Evolutionary conservation across 1,140 invertebrate species (phyloP), one percentile per base, ranked within the genome.

Genomic region (Onthophagus taurus): DNA sequence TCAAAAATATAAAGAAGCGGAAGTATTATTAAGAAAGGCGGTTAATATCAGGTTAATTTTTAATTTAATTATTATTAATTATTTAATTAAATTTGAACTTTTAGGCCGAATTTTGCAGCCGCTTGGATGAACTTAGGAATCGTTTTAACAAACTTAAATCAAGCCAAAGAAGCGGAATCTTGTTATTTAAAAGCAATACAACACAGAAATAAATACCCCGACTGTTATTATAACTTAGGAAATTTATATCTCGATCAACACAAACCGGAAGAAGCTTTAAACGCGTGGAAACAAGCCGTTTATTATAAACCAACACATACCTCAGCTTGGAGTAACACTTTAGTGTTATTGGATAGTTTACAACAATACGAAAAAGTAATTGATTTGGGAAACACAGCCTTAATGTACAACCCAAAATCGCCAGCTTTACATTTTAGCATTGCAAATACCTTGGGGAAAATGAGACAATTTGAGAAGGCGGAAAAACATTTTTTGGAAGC

Each of bases 121-220:
- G 93, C 91, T 2, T 97, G 92, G 92, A 97, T 97, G 92, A 97
- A 98, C 70, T 70, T 97, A 14, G 93, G 92, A 9, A 96, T 96
- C 53, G 83, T 95, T 31, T 72, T 93, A 47, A 80, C 89, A 2
- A 74, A 77, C 11, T 66, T 81, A 30, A 80, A 82, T 47, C 77
- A 83, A 52, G 77, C 76, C 46, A 56, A 75, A 12, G 78, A 86
- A 58, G 81, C 91, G 2, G 75, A 92, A 59, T 56, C 61, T 11
- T 86, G 89, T 58, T 97, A 95, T 58, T 68, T 76, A 50, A 83
- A 68, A 31, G 91, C 90, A 3, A 63, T 97, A 1, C 70, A 60
- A 21, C 73, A 86, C 62, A 72, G 90, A 43, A 74, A 69, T 48
- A 80, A 78, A 36, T 97, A 95, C 70, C 84, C 93, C 0, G 90